Conservation (phyloP, 2,888 invertebrate genomes). For the Pteria penguin region DNA sequence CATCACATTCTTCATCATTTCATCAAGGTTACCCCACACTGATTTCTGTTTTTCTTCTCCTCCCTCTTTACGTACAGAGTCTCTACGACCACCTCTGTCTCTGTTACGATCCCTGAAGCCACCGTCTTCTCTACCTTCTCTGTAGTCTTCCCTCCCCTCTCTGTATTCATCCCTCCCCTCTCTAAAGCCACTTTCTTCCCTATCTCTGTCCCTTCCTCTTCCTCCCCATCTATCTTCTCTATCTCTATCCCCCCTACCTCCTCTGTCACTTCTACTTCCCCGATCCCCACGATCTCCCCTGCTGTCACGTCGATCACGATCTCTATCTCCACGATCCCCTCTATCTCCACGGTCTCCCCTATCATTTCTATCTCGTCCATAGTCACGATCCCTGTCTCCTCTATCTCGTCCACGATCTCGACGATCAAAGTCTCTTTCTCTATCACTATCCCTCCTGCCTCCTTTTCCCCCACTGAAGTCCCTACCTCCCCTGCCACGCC, state of each 20-base stretch:
- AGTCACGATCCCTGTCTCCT: conserved; percentile 16
- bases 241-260: conserved; percentile 33
- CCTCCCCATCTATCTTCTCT: conserved; percentile 40
- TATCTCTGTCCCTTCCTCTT: conserved; percentile 7
- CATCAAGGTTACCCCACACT: conserved; percentile 14
- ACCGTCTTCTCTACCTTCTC: conserved; percentile 19
- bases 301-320: not conserved
- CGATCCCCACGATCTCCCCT: conserved; percentile 9
- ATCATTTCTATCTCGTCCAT: conserved; percentile 25
- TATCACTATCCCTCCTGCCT: conserved; percentile 30
- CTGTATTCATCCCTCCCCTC: conserved; percentile 33
- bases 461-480: conserved; percentile 32
- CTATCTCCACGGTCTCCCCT: conserved; percentile 15
- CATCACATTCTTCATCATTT: conserved; percentile 35
- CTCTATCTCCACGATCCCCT: conserved; percentile 5
- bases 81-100: conserved; percentile 50
- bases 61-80: conserved; percentile 39
- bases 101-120: conserved; percentile 45
- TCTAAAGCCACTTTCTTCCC: conserved; percentile 34
- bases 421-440: conserved; percentile 32
- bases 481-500: conserved; percentile 28
- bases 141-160: conserved; percentile 31
- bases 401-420: conserved; percentile 41
- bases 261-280: conserved; percentile 20
- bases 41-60: conserved; percentile 14